Evolutionary conservation across 2,888 invertebrate genomes (phyloP), one percentile per base, ranked within the genome.

Genomic region (Uropetala carovei): DNA sequence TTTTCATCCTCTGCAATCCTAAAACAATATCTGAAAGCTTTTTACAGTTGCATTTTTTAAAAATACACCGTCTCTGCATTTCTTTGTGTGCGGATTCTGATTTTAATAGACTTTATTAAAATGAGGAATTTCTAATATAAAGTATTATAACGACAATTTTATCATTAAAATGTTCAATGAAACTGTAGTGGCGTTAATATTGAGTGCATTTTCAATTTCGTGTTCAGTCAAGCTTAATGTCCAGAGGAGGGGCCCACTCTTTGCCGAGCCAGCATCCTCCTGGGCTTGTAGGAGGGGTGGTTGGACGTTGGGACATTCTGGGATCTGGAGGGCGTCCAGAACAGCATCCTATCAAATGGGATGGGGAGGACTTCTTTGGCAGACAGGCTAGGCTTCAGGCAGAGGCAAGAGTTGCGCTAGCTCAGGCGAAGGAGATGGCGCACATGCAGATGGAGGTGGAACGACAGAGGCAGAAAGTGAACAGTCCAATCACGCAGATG

Each of bases 371-470:
- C 95, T 98, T 98, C 95, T 97, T 97, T 94, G 97, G 97, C 30
- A 96, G 97, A 93, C 98, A 98, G 95, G 97, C 98, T 13, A 96
- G 98, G 93, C 96, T 98, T 92, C 98, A 98, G 95, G 97, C 98
- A 85, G 98, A 98, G 95, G 98, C 98, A 8, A 96, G 98, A 94
- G 97, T 98, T 96, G 98, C 98, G 9, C 95, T 98, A 93, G 97
- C 98, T 0, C 98, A 98, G 95, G 98, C 98, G 56, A 98, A 98
- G 95, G 98, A 98, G 95, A 97, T 98, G 97, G 98, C 98, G 60
- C 97, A 98, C 94, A 97, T 98, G 96, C 98, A 98, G 95, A 98
- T 98, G 98, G 98, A 98, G 96, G 97, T 97, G 93, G 97, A 97
- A 94, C 96, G 97, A 18, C 97, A 97, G 94, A 95, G 96, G 93